Base-by-base conservation (phyloP, 2,113 vertebrate genomes). In the Psettodes erumei region DNA sequence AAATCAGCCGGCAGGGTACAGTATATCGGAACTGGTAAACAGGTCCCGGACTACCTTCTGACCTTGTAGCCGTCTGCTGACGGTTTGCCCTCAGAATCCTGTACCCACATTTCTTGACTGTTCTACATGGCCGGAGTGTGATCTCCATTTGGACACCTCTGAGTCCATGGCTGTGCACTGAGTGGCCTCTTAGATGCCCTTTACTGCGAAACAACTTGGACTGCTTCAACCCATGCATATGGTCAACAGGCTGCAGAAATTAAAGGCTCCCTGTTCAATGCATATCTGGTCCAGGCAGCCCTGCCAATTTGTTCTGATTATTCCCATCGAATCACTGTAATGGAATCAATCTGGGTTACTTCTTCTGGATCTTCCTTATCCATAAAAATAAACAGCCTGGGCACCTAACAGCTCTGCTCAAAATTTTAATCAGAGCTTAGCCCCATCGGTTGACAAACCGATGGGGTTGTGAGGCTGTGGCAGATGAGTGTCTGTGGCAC, bases 401-500 rank as follows among this genome's bases (percentile, higher is more conserved):
- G 8, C 65, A 28, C 5, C 38, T 25, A 10, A 62, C 23, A 42
- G 35, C 50, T 54, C 23, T 10, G 35, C 35, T 40, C 69, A 28
- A 27, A 16, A 3, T 59, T 38, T 3, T 25, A 38, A 38, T 63
- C 40, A 47, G 8, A 38, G 12, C 8, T 40, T 8, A 15, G 25
- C 23, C 15, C 7, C 45, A 28, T 19, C 0, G 12, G 43, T 5
- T 63, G 70, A 48, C 13, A 58, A 35, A 54, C 48, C 62, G n/a
- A n/a, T n/a, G n/a, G n/a, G n/a, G 10, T 13, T 16, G 18, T 8
- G 27, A 30, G 19, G 43, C 30, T 25, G 40, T 45, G 25, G 43
- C 47, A 62, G 70, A 43, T 33, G 27, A 47, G 25, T 53, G 47
- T 53, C 58, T 15, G 18, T 43, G 25, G 35, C 70, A 53, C 58